Base-by-base conservation (phyloP, 2,113 vertebrate genomes). In the Trichechus manatus region DNA sequence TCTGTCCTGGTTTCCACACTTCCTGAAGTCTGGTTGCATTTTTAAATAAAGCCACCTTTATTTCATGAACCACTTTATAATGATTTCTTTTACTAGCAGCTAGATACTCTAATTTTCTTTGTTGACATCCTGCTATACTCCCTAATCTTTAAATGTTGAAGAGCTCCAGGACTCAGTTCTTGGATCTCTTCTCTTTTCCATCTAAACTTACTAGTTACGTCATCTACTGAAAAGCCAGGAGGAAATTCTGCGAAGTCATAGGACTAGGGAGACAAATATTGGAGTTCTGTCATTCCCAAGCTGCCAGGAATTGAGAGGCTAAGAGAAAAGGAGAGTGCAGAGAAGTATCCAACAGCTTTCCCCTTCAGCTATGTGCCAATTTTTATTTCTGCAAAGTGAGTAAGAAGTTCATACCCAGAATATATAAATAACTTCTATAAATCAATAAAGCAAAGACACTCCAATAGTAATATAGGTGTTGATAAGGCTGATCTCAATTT, bases 341-440 rank as follows among this genome's bases (percentile, higher is more conserved):
- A 68, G 29, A 68, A 68, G 31, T 5, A 68, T 31, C 66, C 29
- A 68, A 83, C 1, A 87, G 29, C 0, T 8, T 50, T 86, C 11
- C 22, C 36, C 68, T 96, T 44, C 8, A 89, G 72, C 31, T 20
- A 59, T 72, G 89, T 89, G 9, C 59, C 31, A 86, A 0, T 61
- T 42, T 87, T 85, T 47, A 56, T 23, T 33, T 64, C 5, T 61
- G 11, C 4, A 84, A 47, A 47, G 47, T 47, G 25, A 79, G 6
- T 74, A 10, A 85, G 10, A 68, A 33, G n/a, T 79, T 89, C 31
- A 87, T 44, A 64, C 31, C 6, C 13, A 79, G 50, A 29, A 29
- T 53, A 78, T 72, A 82, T 82, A 81, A 81, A 75, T 86, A 68
- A 59, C 31, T 92, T 82, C 31, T 82, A 5, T 53, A 92, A 85